Evolutionary conservation across 2,113 vertebrate genomes (phyloP), one percentile per base, ranked within the genome.

Genomic region (Xiphophorus maculatus): DNA sequence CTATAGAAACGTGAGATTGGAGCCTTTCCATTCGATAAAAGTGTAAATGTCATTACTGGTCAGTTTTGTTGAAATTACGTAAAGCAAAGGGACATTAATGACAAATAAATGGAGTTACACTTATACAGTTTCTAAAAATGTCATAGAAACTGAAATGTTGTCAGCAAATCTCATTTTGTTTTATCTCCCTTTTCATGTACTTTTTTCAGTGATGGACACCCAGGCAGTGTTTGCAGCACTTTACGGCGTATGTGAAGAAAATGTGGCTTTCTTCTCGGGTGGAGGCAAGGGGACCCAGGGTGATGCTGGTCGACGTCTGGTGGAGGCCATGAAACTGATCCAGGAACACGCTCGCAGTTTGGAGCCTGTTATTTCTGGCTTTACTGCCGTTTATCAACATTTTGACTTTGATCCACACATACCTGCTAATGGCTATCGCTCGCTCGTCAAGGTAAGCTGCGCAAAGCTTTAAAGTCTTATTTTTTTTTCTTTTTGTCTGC

Each of bases 341-440:
- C 91, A 95, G 86, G 95, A 96, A 33, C 96, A 97, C 17, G 95
- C 94, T 0, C 91, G 76, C 58, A 91, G 92, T 58, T 92, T 97
- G 64, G 96, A 97, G 88, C 96, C 97, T 0, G 79, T 95, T 3
- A 81, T 98, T 67, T 80, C 85, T 5, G 93, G 90, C 75, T 94
- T 97, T 5, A 82, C 95, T 68, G 74, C 94, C 0, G 83, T 96
- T 73, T 96, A 95, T 29, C 96, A 97, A 79, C 93, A 95, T 89
- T 98, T 97, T 69, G 97, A 98, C 94, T 95, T 97, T 82, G 96
- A 97, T 77, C 91, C 96, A 19, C 93, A 95, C 83, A 96, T 96
- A 0, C 96, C 95, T 0, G 97, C 95, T 69, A 98, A 98, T 0
- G 97, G 97, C 54, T 98, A 96, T 90, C 97, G 96, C 82, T 97